phyloP scores from a whole-genome alignment of 2,113 vertebrate genomes.

The Scolopax mira region DNA sequence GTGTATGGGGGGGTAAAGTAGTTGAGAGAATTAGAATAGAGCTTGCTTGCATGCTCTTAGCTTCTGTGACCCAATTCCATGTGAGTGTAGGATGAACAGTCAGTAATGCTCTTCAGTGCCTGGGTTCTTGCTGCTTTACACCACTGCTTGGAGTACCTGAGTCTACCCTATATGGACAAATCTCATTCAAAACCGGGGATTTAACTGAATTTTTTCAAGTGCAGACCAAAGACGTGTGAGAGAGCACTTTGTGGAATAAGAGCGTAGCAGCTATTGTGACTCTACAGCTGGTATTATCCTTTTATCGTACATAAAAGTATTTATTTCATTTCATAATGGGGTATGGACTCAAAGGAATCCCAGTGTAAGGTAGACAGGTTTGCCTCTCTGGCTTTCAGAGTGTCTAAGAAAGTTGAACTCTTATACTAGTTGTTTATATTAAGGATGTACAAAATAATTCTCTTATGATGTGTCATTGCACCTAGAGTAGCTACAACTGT shows the following conservation, averaged over 20 bases:
- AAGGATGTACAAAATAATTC: not conserved
- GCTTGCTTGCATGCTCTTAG: not conserved
- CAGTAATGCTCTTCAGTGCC: not conserved
- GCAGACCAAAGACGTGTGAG: not conserved
- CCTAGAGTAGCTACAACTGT: not conserved
- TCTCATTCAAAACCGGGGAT: not conserved
- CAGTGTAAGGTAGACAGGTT: not conserved
- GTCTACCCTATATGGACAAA: not conserved
- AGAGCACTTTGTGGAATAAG: not conserved
- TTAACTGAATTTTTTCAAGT: not conserved
- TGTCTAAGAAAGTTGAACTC: not conserved
- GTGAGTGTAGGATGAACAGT: not conserved
- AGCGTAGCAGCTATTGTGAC: not conserved
- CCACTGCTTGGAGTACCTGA: not conserved
- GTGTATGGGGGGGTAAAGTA: not conserved
- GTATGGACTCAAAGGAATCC: not conserved
- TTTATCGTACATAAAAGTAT: not conserved
- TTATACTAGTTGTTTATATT: not conserved
- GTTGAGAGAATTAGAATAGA: not conserved
- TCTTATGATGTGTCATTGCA: not conserved
- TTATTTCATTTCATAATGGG: not conserved
- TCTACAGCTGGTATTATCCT: not conserved
- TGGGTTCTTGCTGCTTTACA: not conserved
- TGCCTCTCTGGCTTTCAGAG: not conserved
- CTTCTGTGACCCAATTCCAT: not conserved